Evolutionary conservation across 2,888 invertebrate species (phyloP).

Genomic region (Rhagium mordax): DNA sequence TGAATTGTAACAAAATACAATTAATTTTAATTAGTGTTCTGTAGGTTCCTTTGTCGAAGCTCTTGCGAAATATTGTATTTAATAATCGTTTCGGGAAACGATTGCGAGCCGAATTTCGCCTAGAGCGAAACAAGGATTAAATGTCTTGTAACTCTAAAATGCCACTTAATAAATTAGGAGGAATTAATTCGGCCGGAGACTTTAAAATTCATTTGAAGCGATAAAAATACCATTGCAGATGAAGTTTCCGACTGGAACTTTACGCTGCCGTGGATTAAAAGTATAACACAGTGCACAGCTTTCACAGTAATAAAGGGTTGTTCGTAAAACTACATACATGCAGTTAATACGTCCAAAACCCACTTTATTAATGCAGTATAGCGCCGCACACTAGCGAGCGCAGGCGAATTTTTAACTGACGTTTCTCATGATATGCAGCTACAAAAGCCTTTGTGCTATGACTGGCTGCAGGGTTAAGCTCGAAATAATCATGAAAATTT

Average conservation of each 20-base stretch:
- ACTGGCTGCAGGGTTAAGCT: not conserved
- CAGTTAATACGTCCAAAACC: constrained; percentile 46
- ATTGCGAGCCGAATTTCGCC: not conserved
- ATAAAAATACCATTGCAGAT: constrained; percentile 10
- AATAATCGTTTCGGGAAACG: constrained; percentile 2
- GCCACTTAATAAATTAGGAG: constrained; percentile 23
- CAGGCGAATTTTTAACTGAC: constrained; percentile 17
- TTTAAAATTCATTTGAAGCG: constrained; percentile 22
- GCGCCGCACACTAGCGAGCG: constrained; percentile 23
- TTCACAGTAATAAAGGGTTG: constrained; percentile 42
- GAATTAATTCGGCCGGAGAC: constrained; percentile 15
- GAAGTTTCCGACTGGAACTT: not conserved
- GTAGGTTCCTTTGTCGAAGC: not conserved
- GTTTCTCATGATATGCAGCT: constrained; percentile 8
- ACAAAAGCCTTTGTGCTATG: not conserved
- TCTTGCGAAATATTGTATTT: constrained; percentile 8
- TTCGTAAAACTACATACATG: constrained; percentile 48
- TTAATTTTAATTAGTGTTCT: constrained; percentile 17
- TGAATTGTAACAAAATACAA: constrained; percentile 14
- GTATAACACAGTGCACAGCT: constrained; percentile 19
- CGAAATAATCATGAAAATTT: not conserved
- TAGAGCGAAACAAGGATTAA: constrained; percentile 4
- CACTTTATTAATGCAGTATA: constrained; percentile 49
- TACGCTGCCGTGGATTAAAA: constrained; percentile 12
- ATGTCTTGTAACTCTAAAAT: constrained; percentile 16